A percentile compares a stretch with the other conserved stretches of the same genome.
Conservation (phyloP, 2,113 vertebrate genomes). For the Beaufortia kweichowensis region DNA sequence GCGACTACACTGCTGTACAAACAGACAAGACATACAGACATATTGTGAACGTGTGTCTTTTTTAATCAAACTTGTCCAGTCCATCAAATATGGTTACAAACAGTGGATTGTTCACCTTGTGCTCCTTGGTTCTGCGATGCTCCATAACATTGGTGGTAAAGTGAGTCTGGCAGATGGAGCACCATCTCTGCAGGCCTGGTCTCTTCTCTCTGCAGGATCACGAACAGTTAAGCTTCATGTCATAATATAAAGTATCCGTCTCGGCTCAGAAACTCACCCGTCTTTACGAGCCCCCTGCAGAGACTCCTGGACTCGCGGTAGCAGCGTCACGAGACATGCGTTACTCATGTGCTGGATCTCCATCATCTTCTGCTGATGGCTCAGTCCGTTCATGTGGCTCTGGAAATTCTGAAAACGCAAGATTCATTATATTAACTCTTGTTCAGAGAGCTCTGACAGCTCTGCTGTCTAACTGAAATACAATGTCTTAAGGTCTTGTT, state of each 20-base stretch:
- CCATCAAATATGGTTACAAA: too few species aligned
- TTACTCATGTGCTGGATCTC: slow-evolving; percentile 93
- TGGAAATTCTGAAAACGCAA: slow-evolving; percentile 82
- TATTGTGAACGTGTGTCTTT: too few species aligned
- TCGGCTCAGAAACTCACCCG: slow-evolving; percentile 64
- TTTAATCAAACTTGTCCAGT: too few species aligned
- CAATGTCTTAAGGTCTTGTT: too few species aligned
- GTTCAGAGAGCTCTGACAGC: too few species aligned
- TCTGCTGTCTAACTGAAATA: too few species aligned
- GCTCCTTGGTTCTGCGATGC: slow-evolving; percentile 87
- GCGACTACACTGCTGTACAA: slow-evolving; percentile 79
- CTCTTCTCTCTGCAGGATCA: slow-evolving; percentile 75
- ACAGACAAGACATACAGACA: not conserved
- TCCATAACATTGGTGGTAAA: slow-evolving; percentile 84
- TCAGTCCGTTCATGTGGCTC: slow-evolving; percentile 85
- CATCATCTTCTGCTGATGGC: slow-evolving; percentile 90
- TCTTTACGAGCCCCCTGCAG: slow-evolving; percentile 76
- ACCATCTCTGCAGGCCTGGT: slow-evolving; percentile 81
- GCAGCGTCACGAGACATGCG: slow-evolving; percentile 87
- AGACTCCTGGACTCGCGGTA: slow-evolving; percentile 85
- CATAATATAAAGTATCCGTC: not conserved
- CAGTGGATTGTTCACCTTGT: slow-evolving; percentile 80
- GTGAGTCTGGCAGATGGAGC: slow-evolving; percentile 87
- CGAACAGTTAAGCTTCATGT: too few species aligned
- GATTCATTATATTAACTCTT: not conserved